Evolutionary conservation across 2,888 invertebrate genomes (phyloP), one percentile per base, ranked within the genome.

Genomic region (Fabriciana adippe): DNA sequence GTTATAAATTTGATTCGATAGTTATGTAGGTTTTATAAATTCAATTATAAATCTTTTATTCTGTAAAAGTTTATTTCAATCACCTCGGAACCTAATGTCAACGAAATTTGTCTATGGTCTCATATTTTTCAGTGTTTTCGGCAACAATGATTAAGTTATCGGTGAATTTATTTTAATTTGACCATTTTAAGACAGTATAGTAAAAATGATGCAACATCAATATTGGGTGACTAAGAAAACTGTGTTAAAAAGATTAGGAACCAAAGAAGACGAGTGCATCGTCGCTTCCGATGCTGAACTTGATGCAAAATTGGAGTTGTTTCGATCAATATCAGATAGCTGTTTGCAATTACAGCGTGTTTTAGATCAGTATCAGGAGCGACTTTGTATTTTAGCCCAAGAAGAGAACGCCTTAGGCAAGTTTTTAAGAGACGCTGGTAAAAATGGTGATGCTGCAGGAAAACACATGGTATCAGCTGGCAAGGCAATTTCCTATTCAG

Each of bases 141-240:
- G 53, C 26, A 51, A n/a, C 31, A 65, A 59, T 18, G 50, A 55
- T 59, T 21, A 59, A 35, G 51, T 31, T 59, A 26, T 65, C 18
- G 18, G 56, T 64, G 41, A 31, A 16, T 65, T n/a, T 50, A 31
- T 6, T 55, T 16, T 66, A 50, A 60, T 59, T 61, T 50, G 14
- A 63, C 18, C 57, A 60, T 51, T 18, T 59, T 41, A 13, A 62
- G 26, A 31, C 47, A 60, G 50, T 63, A 26, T 60, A 57, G 55
- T 41, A 64, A 84, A 79, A 62, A 92, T 92, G 90, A 96, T 99
- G 95, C 97, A 98, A 87, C 97, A 99, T 89, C 98, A 98, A 77
- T 99, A 97, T 89, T 99, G 99, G 99, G 97, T 99, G 67, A 99
- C 99, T 8, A 99, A 99, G 86, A 99, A 99, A 89, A 96, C 97